phyloP scores from a whole-genome alignment of 30 jellyfish, hydroid and myxozoan genomes.

The Cassiopea andromeda region DNA sequence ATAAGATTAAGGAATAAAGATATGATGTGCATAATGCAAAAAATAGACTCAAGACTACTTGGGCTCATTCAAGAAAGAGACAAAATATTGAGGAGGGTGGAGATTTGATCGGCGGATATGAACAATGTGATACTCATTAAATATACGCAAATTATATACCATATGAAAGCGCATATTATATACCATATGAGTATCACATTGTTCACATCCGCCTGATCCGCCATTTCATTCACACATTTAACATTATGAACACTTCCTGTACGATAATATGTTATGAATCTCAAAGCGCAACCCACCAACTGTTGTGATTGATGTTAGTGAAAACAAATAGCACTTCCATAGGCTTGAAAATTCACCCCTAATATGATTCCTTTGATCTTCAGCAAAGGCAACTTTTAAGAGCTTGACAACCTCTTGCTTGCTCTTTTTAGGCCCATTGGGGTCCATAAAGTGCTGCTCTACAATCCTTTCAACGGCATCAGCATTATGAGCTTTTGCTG shows the following conservation, averaged over 20 bases:
- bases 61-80: no score
- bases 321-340: constrained; percentile 64
- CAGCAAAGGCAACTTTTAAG: constrained; percentile 34
- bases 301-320: constrained; percentile 66
- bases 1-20: no score
- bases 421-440: constrained; percentile 45
- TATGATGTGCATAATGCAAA: no score
- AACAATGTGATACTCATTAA: no score
- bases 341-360: constrained; percentile 35
- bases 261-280: neutral
- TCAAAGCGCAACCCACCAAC: constrained; percentile 40
- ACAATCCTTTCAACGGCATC: constrained; percentile 22
- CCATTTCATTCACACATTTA: no score
- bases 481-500: neutral
- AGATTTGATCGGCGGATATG: no score
- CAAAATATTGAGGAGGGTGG: no score
- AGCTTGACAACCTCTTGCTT: constrained; percentile 18
- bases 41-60: no score
- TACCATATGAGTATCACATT: no score
- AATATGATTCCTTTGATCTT: constrained; percentile 8
- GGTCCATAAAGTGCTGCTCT: constrained; percentile 7
- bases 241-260: neutral
- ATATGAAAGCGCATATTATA: no score
- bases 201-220: no score
- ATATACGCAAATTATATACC: no score